Evolutionary conservation across 2,113 vertebrate genomes (phyloP).

Genomic region (Galbula dea): DNA sequence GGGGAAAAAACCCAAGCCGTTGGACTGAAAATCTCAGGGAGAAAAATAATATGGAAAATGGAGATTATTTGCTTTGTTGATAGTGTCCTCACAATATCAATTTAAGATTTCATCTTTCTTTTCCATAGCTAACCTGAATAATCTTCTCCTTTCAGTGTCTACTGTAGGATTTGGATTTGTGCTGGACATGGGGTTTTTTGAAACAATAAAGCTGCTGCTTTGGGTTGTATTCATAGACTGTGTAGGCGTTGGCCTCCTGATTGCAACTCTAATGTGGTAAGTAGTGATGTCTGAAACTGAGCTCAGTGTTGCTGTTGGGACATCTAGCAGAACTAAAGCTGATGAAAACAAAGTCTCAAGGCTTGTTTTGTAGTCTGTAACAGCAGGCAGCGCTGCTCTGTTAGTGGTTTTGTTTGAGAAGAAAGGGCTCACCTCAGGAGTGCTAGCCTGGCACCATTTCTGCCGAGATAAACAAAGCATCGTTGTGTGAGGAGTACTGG

Average conservation of each 20-base stretch:
- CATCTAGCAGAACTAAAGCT: neutral
- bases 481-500: neutral
- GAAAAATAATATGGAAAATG: neutral
- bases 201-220: constrained; percentile 91
- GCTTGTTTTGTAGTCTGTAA: neutral
- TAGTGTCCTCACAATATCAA: neutral
- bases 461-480: neutral
- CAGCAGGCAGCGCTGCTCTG: accelerated
- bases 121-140: neutral
- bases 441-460: neutral
- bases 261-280: constrained; percentile 97
- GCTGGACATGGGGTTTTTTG: constrained; percentile 89
- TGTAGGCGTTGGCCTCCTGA: constrained; percentile 91
- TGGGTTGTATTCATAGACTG: constrained; percentile 99
- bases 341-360: neutral
- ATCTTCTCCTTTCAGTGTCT: constrained; percentile 78
- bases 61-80: neutral
- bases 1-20: neutral
- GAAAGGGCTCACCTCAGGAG: neutral
- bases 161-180: constrained; percentile 95
- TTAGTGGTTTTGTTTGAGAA: neutral
- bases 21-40: neutral
- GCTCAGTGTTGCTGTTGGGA: neutral
- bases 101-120: neutral
- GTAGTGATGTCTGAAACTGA: neutral